Evolutionary conservation across 2,888 invertebrate species (phyloP).

Genomic region (Pteria penguin): DNA sequence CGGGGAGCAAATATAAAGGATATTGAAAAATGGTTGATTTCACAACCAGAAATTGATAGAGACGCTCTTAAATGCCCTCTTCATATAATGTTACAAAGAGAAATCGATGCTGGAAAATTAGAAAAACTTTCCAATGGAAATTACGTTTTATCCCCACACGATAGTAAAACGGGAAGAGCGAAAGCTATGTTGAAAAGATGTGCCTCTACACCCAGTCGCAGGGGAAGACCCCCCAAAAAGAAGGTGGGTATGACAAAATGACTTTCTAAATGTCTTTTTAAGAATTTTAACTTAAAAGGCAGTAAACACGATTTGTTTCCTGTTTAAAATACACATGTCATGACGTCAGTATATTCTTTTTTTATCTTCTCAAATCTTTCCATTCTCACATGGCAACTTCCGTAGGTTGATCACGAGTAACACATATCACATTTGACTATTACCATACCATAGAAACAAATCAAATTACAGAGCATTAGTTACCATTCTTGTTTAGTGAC

Average conservation of each 20-base stretch:
- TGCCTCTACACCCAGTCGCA: conserved; percentile 30
- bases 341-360: no score
- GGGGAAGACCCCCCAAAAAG: conserved; percentile 57
- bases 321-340: no score
- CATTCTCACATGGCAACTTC: no score
- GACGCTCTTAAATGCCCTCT: conserved; percentile 77
- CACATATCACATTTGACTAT: no score
- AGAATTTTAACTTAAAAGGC: background rate
- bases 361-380: no score
- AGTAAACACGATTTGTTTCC: background rate
- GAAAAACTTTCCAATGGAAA: conserved; percentile 81
- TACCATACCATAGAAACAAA: no score
- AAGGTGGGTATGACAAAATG: conserved; percentile 43
- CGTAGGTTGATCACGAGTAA: no score
- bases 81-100: conserved; percentile 86
- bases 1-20: conserved; percentile 65
- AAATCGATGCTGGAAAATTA: conserved; percentile 86
- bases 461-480: no score
- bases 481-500: no score
- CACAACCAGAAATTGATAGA: conserved; percentile 55
- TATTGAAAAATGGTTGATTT: conserved; percentile 70
- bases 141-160: conserved; percentile 76
- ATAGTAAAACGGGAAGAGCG: conserved; percentile 4
- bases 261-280: no score
- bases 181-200: conserved; percentile 27